Conservation (phyloP, 2,888 invertebrate species). For the Tortricodes alternella region DNA sequence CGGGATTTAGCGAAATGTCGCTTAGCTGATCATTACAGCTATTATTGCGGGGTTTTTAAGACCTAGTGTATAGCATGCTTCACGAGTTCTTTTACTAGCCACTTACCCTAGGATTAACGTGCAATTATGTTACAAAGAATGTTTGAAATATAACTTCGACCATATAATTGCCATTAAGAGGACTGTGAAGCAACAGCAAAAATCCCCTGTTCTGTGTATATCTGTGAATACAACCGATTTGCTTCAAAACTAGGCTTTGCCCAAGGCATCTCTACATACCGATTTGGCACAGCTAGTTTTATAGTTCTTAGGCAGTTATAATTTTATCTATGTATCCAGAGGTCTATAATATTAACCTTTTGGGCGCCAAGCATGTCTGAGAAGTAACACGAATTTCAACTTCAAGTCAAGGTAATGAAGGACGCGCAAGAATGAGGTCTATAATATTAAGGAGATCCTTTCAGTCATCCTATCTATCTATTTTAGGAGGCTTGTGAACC, state of each 20-base stretch:
- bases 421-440: neutral
- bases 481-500: too few species aligned
- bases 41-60: neutral
- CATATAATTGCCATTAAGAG: neutral
- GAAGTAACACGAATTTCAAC: too few species aligned
- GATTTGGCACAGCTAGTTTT: slow-evolving; percentile 9
- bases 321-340: too few species aligned
- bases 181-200: too few species aligned
- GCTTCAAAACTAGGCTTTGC: slow-evolving; percentile 26
- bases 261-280: slow-evolving; percentile 21
- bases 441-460: too few species aligned
- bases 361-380: too few species aligned
- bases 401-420: too few species aligned
- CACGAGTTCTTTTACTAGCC: slow-evolving; percentile 5
- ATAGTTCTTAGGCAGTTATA: slow-evolving; percentile 1
- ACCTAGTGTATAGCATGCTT: neutral
- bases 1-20: neutral
- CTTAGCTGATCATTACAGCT: slow-evolving; percentile 1
- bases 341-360: too few species aligned
- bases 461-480: too few species aligned
- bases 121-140: slow-evolving; percentile 5
- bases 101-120: slow-evolving; percentile 6
- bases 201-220: too few species aligned
- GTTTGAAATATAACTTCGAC: neutral
- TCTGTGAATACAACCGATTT: slow-evolving; percentile 45